Base-by-base conservation (phyloP, 2,888 invertebrate genomes). In the Stegophylla sp. region DNA sequence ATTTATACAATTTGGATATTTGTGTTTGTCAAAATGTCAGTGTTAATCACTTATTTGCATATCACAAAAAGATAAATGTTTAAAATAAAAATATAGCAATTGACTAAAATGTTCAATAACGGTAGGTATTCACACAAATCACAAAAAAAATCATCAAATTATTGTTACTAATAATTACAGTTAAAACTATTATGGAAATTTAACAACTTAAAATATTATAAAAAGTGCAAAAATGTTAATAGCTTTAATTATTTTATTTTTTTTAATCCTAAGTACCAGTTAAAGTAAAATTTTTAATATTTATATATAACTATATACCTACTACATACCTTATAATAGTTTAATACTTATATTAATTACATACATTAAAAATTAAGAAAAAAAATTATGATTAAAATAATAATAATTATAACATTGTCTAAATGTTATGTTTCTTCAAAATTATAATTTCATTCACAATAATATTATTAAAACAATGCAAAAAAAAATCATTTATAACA, bases 1-100 rank as follows among this genome's bases (percentile, higher is more conserved):
- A 64, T 66, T 66, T 66, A 41, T 64, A 75, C 3, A n/a, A 73
- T 74, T 74, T 74, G 61, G 73, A 61, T 74, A 45, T 61, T 20
- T 28, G 20, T 10, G 15, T 61, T 61, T 43, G 23, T 73, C 23
- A 43, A 9, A 3, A 23, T 53, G 34, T 53, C 34, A 20, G 34
- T 71, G 53, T 34, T 20, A 7, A 43, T 56, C 23, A 56, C 56
- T 43, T 17, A n/a, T 56, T 23, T n/a, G 71, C 9, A 43, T 59
- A 34, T 59, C 17, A 72, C 56, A 43, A 72, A 43, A 56, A n/a
- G 15, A 3, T 4, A n/a, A 73, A 59, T 15, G 17, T 53, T n/a
- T 26, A 73, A 56, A 41, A 20, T 41, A 41, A 20, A 15, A 41
- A 13, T 12, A 53, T 23, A 56, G 20, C 9, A 53, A n/a, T 63